Percentiles rank a stretch among this genome's conserved stretches.
These are phyloP conservation scores for Chloroceryle aenea DNA, from an alignment of 2,113 vertebrate species.

Conservation along the genomic window DNA sequence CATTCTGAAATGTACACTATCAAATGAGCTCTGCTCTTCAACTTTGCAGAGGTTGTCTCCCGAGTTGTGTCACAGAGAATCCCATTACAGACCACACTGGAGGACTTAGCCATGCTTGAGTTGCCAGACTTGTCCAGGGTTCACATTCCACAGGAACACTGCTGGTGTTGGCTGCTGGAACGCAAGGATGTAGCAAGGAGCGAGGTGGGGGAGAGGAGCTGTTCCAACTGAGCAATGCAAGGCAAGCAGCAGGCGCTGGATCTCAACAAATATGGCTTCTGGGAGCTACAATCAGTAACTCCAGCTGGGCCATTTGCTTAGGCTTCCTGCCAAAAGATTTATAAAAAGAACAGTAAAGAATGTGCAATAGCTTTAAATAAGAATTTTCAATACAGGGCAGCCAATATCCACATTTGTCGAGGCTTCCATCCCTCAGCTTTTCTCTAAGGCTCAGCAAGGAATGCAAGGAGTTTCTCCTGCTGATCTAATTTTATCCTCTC, in stretches of 20 bases:
- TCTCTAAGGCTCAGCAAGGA: slow-evolving; percentile 34
- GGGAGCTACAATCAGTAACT: slow-evolving; percentile 35
- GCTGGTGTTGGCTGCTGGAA: background rate
- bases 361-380: slow-evolving; percentile 42
- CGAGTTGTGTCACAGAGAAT: background rate
- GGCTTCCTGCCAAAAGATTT: slow-evolving; percentile 54
- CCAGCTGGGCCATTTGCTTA: slow-evolving; percentile 67
- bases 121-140: background rate
- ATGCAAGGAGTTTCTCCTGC: slow-evolving; percentile 30
- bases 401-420: slow-evolving; percentile 57
- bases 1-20: background rate
- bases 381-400: slow-evolving; percentile 30
- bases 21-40: background rate
- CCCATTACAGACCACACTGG: rapidly evolving
- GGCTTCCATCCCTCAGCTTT: slow-evolving; percentile 32
- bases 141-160: background rate
- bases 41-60: background rate
- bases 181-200: background rate
- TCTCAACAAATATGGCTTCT: slow-evolving; percentile 39
- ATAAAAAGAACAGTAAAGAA: slow-evolving; percentile 66
- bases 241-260: slow-evolving; percentile 8
- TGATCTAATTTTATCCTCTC: slow-evolving; percentile 50
- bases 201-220: background rate
- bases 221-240: slow-evolving; percentile 27
- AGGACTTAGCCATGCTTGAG: background rate